These are phyloP conservation scores for Caranx melampygus DNA, from an alignment of 2,113 vertebrate species.

Conservation along the genomic window DNA sequence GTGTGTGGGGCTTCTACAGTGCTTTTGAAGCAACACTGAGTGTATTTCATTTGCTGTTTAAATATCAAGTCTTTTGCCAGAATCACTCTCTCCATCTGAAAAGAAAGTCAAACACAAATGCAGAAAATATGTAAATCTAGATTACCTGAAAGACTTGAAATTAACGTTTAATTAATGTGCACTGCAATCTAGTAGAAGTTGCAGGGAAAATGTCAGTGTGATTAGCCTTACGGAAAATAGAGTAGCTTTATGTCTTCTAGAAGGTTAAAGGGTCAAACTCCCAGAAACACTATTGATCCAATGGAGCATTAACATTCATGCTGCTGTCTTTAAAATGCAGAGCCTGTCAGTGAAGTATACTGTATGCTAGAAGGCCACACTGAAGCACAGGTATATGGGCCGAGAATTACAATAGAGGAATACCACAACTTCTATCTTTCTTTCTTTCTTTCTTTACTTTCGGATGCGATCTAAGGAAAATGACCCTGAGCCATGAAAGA, in stretches of 20 bases:
- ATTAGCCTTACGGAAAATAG: slow-evolving; percentile 38
- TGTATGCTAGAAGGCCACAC: slow-evolving; percentile 22
- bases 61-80: too few relatives aligned
- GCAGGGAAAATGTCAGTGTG: slow-evolving; percentile 35
- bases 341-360: slow-evolving; percentile 50
- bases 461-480: slow-evolving; percentile 38
- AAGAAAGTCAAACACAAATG: neutral
- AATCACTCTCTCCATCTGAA: too few relatives aligned
- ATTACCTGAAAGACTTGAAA: neutral
- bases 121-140: neutral
- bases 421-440: neutral
- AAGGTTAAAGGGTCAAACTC: slow-evolving; percentile 56
- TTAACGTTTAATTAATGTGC: slow-evolving; percentile 12
- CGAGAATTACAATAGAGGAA: slow-evolving; percentile 35
- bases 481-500: slow-evolving; percentile 40
- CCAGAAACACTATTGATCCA: slow-evolving; percentile 59
- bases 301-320: slow-evolving; percentile 59
- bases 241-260: slow-evolving; percentile 5
- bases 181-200: neutral
- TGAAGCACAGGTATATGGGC: neutral
- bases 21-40: too few relatives aligned
- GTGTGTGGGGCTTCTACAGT: too few relatives aligned
- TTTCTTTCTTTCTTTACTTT: slow-evolving; percentile 11
- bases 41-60: too few relatives aligned
- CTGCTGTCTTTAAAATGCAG: slow-evolving; percentile 55